These are phyloP conservation scores for Neoscelio sp. DNA, from an alignment of 2,888 invertebrate species.

Conservation along the genomic window DNA sequence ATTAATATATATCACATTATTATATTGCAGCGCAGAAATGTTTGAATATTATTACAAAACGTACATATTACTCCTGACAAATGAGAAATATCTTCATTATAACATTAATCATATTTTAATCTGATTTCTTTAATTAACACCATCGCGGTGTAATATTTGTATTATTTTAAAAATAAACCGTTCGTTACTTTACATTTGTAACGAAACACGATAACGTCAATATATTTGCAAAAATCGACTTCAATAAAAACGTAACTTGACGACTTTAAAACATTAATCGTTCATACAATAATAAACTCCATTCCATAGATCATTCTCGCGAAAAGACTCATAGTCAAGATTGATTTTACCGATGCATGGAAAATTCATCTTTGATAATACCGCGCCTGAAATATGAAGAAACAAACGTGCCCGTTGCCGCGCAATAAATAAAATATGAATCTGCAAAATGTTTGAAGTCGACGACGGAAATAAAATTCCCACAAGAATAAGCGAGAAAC, in stretches of 20 bases:
- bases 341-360: conserved; percentile 25
- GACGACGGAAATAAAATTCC: conserved; percentile 61
- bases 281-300: conserved; percentile 31
- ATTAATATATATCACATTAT: too few species aligned
- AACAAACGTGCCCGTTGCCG: conserved; percentile 41
- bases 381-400: conserved; percentile 21
- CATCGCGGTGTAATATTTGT: too few species aligned
- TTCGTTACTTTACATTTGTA: conserved; percentile 45
- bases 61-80: conserved; percentile 5
- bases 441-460: conserved; percentile 44
- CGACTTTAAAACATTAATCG: conserved; percentile 46
- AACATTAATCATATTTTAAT: conserved; percentile 52
- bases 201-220: conserved; percentile 38
- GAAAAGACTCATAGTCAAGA: neutral
- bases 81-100: conserved; percentile 15
- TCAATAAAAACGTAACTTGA: conserved; percentile 48
- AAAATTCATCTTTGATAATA: conserved; percentile 12
- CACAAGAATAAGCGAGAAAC: conserved; percentile 48
- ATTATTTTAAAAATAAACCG: too few species aligned
- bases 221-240: conserved; percentile 50
- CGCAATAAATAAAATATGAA: conserved; percentile 57
- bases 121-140: conserved; percentile 52
- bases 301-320: conserved; percentile 1
- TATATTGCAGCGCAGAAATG: too few species aligned
- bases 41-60: conserved; percentile 1